Evolutionary conservation across 2,888 invertebrate species (phyloP), one percentile per base, ranked within the genome.

Genomic region (Pecten maximus): DNA sequence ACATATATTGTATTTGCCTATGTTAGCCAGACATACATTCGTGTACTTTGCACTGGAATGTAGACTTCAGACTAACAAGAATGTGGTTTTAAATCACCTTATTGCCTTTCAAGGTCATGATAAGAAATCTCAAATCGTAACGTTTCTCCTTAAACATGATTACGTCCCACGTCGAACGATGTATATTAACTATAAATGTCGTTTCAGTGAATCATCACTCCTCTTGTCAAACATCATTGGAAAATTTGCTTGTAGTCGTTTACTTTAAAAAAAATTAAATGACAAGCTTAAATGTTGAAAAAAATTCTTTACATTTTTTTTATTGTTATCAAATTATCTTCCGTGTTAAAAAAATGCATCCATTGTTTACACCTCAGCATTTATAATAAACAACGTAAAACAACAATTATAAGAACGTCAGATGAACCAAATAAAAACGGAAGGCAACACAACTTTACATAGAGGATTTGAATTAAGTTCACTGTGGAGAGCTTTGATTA

Each of bases 111-210:
- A 74, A 74, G 74, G 74, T 74, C 74, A 35, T 10, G 74, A 74
- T 74, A 74, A 74, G 28, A 74, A 74, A 74, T 74, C 74, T 74
- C 35, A 35, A 74, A 74, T 74, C 74, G 74, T 23, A 74, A 74
- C 74, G 10, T 74, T 74, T 74, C 28, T 35, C 3, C 74, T 74
- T 74, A 74, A 74, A 74, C 74, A 74, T 74, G 74, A 74, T 35
- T 74, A 1, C 35, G 28, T 35, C 35, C 10, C 10, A 28, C 28
- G 28, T 74, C 4, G 12, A 12, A 10, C 6, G 74, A 28, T 74
- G 74, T 35, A 74, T 28, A 35, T 74, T 74, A 35, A 10, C 28
- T 35, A 19, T 54, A 0, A 74, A 8, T 2, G 60, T 6, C n/a
- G 2, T 60, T 1, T 60, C 4, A 0, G 10, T 60, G 60, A 60